Base-by-base conservation (phyloP, 2,888 invertebrate species). In the Watsonalla cultraria region DNA sequence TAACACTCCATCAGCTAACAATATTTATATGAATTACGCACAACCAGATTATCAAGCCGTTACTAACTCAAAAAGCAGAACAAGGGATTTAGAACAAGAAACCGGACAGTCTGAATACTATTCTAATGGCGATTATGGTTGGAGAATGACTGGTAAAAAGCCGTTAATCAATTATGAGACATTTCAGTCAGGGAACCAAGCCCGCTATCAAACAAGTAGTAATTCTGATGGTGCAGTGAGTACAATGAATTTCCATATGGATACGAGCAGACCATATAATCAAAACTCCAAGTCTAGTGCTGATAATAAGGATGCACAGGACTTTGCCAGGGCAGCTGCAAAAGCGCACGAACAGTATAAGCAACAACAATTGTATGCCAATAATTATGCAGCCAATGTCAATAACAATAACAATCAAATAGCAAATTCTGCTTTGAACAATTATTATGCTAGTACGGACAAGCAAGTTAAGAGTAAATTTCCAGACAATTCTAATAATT, bases 71-170 rank as follows among this genome's bases (percentile, higher is more conserved):
- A 87, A 78, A 70, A 62, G 66, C 54, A 74, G 77, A 24, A 67
- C 74, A 0, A 80, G 80, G 65, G 86, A 86, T 55, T 55, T 75
- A 8, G 86, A 89, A 47, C 81, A 79, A 51, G 84, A 85, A 60
- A 74, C 72, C 6, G 73, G 72, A 42, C 86, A 84, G 55, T 63
- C 77, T 52, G 80, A 79, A 11, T 62, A 72, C 39, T 91, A 90
- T 59, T 87, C 91, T 0, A 84, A 87, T 53, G 90, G 90, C 9
- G 90, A 91, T 61, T 91, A 84, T 62, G 91, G 91, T 0, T 91
- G 91, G 91, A 90, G 88, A 68, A 54, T 91, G 24, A 70, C 76
- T 5, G 84, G 80, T n/a, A 89, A 84, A 64, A 91, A 84, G 57
- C 72, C 81, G 34, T 59, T 68, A n/a, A 60, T 62, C 46, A 73